Conservation (phyloP, 2,888 invertebrate species). For the Fragum fragum region DNA sequence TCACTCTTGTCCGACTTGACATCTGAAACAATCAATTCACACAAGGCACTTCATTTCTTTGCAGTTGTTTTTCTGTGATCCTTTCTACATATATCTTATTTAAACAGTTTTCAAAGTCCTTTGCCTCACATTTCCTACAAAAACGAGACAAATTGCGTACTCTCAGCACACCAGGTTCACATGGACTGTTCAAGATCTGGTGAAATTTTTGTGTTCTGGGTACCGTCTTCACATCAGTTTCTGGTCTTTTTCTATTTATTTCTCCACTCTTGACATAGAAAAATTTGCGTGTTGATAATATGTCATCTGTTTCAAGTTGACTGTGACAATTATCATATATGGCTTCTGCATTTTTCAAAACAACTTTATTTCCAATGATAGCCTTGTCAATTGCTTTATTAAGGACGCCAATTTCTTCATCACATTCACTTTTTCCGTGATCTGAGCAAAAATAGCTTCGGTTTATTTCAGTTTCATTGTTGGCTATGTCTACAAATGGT, state of each 20-base stretch:
- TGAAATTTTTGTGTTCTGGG: slow-evolving; percentile 42
- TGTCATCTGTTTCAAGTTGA: slow-evolving; percentile 33
- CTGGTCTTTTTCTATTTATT: slow-evolving; percentile 41
- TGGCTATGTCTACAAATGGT: slow-evolving; percentile 37
- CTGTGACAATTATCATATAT: slow-evolving; percentile 40
- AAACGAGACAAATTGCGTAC: slow-evolving; percentile 44
- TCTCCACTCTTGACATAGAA: slow-evolving; percentile 35
- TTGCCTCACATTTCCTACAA: slow-evolving; percentile 40
- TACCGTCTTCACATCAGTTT: slow-evolving; percentile 33
- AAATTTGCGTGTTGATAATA: slow-evolving; percentile 42
- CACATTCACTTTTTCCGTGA: slow-evolving; percentile 42
- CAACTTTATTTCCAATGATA: slow-evolving; percentile 31
- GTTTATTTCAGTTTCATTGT: slow-evolving; percentile 21
- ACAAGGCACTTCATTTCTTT: no score
- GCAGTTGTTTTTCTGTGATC: no score
- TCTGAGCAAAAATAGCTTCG: slow-evolving; percentile 44
- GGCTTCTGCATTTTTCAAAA: slow-evolving; percentile 43
- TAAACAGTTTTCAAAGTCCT: no score
- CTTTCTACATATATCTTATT: no score
- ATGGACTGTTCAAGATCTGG: slow-evolving; percentile 32
- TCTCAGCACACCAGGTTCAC: slow-evolving; percentile 17
- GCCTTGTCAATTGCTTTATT: slow-evolving; percentile 33
- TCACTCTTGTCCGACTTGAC: no score
- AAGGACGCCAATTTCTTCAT: slow-evolving; percentile 27
- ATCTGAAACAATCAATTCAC: no score